These are phyloP conservation scores for Spea bombifrons DNA, from an alignment of 2,113 vertebrate species.

Conservation along the genomic window DNA sequence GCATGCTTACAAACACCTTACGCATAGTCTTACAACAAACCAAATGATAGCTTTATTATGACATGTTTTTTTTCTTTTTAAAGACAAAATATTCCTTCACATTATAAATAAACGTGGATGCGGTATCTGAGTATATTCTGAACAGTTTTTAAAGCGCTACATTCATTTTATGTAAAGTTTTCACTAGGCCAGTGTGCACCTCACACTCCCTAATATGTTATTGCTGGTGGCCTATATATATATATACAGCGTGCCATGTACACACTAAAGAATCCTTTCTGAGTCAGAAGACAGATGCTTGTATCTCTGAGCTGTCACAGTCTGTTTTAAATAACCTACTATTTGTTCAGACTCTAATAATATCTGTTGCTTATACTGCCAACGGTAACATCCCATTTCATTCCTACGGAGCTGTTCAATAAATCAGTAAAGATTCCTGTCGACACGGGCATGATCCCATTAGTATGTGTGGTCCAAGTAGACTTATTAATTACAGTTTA, in stretches of 20 bases:
- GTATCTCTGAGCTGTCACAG: not conserved
- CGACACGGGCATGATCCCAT: conserved; percentile 32
- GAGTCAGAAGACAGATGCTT: not conserved
- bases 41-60: no score
- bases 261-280: not conserved
- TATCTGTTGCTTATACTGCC: not conserved
- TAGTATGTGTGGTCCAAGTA: conserved; percentile 30
- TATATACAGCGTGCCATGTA: not conserved
- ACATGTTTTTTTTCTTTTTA: no score
- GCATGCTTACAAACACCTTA: no score
- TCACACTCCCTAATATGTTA: not conserved
- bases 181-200: no score
- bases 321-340: not conserved
- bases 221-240: not conserved
- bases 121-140: no score
- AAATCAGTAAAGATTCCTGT: conserved; percentile 35
- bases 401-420: conserved; percentile 21
- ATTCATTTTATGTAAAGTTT: no score
- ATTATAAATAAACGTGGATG: no score
- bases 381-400: conserved; percentile 3
- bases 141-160: no score
- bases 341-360: not conserved
- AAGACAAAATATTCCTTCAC: no score
- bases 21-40: no score
- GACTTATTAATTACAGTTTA: conserved; percentile 38